Percentiles rank a stretch among this genome's conserved stretches.
Conservation (phyloP, 2,888 invertebrate genomes). For the Balanococcus diminutus region DNA sequence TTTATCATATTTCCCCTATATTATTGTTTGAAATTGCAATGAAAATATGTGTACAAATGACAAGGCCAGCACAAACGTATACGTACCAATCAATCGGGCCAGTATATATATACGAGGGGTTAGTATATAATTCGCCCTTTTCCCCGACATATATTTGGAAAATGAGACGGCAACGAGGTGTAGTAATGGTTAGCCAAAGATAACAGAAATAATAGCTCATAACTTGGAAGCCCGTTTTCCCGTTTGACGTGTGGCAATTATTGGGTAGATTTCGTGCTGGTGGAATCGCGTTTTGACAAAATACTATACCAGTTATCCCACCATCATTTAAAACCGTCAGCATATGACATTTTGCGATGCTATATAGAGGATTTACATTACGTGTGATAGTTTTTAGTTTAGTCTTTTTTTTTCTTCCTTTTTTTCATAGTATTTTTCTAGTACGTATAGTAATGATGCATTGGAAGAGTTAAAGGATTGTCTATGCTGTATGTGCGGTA, state of each 20-base stretch:
- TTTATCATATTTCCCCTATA: slow-evolving; percentile 18
- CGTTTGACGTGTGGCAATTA: slow-evolving; percentile 49
- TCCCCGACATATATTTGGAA: slow-evolving; percentile 15
- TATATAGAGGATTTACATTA: slow-evolving; percentile 46
- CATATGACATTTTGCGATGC: slow-evolving; percentile 45
- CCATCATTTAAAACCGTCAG: slow-evolving; percentile 51
- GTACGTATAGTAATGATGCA: slow-evolving; percentile 26
- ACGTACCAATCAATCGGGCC: slow-evolving; percentile 42
- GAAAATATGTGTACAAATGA: slow-evolving; percentile 27
- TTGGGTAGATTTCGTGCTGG: slow-evolving; percentile 46
- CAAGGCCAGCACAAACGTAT: slow-evolving; percentile 39
- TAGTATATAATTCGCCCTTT: neutral
- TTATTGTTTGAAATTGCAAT: slow-evolving; percentile 27
- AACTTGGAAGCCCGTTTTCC: slow-evolving; percentile 33
- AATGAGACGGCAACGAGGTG: slow-evolving; percentile 20
- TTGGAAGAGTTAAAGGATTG: slow-evolving; percentile 10
- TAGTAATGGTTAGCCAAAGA: slow-evolving; percentile 49
- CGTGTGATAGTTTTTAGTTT: neutral
- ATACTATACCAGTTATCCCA: slow-evolving; percentile 51
- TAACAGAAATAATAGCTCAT: slow-evolving; percentile 51
- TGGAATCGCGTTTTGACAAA: slow-evolving; percentile 50
- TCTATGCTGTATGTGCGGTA: neutral
- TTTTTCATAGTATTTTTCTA: neutral
- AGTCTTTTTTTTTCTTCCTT: neutral
- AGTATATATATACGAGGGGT: neutral